These are phyloP conservation scores for Petrolisthes cinctipes DNA, from an alignment of 2,888 invertebrate genomes.

Conservation along the genomic window DNA sequence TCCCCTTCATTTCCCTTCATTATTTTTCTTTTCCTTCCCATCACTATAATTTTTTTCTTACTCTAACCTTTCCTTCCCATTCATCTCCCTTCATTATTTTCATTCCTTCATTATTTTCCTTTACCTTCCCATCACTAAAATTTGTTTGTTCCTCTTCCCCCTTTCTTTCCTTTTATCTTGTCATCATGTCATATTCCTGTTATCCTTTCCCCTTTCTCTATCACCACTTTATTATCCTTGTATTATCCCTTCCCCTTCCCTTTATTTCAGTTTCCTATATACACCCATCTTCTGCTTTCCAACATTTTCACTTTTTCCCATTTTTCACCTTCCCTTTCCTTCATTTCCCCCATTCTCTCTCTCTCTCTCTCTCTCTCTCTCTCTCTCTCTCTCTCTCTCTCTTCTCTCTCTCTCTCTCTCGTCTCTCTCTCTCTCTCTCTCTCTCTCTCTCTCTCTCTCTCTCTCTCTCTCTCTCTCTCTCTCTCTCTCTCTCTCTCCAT, in stretches of 20 bases:
- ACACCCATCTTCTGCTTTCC: neutral
- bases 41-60: too few species aligned
- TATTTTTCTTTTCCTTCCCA: too few species aligned
- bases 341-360: neutral
- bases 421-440: neutral
- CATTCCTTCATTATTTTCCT: too few species aligned
- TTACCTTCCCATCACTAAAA: too few species aligned
- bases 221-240: neutral
- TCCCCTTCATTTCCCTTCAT: too few species aligned
- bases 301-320: neutral
- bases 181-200: too few species aligned
- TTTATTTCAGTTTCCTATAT: neutral
- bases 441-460: slow-evolving; percentile 13
- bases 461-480: neutral
- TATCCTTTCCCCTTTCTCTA: neutral
- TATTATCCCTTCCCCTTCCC: neutral
- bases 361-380: neutral
- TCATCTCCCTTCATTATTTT: too few species aligned
- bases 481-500: neutral
- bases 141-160: too few species aligned
- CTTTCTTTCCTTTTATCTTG: too few species aligned
- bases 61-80: neutral
- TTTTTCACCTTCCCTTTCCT: neutral
- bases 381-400: neutral
- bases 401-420: neutral